Evolutionary conservation across 1,140 invertebrate species (phyloP).

Genomic region (Wiebesia pumilae): DNA sequence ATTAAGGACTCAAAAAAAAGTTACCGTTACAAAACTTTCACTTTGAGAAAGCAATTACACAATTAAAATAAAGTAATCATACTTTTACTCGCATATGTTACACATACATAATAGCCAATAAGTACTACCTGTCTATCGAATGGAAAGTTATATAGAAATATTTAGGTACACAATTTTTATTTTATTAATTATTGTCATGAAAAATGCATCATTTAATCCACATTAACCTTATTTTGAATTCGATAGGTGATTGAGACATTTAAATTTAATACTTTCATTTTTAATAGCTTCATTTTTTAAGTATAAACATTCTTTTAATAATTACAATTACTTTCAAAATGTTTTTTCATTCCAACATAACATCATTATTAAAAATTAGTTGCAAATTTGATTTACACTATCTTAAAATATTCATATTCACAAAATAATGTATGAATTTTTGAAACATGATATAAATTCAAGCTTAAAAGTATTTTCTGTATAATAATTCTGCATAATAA

Average conservation of each 20-base stretch:
- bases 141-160: constrained; percentile 6
- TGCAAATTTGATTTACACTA: neutral
- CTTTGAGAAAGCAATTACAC: constrained; percentile 37
- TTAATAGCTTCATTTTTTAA: too few relatives aligned
- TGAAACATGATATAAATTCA: too few relatives aligned
- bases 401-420: neutral
- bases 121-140: constrained; percentile 1
- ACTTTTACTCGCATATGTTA: constrained; percentile 23
- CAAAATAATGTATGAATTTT: neutral
- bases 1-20: neutral
- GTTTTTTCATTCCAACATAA: too few relatives aligned
- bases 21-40: constrained; percentile 24
- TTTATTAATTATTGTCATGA: neutral
- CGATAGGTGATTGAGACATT: neutral
- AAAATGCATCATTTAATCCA: neutral
- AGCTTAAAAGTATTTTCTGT: too few relatives aligned
- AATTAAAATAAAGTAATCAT: constrained; percentile 38
- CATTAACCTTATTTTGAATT: neutral
- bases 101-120: neutral
- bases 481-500: too few relatives aligned
- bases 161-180: neutral
- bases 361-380: too few relatives aligned
- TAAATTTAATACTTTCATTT: neutral
- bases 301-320: too few relatives aligned
- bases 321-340: too few relatives aligned